Percentiles rank a stretch among this genome's conserved stretches.
Evolutionary conservation across 2,888 invertebrate genomes (phyloP).

Genomic region (Dicycla oo): DNA sequence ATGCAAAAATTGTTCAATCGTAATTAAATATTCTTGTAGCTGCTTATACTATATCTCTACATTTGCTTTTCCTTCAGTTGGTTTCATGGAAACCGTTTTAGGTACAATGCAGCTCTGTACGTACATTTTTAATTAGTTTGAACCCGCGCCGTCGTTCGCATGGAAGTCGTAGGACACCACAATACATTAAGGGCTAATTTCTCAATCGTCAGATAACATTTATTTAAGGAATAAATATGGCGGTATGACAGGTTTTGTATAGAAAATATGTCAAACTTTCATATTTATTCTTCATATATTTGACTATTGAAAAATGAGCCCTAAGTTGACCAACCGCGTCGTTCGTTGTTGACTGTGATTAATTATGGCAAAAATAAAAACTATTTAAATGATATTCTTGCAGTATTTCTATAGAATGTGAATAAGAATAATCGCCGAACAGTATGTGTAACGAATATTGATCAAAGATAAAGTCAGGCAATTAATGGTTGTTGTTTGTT

Average conservation of each 20-base stretch:
- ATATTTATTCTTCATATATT: no score
- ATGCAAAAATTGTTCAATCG: background rate
- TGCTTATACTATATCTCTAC: background rate
- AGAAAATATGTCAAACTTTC: no score
- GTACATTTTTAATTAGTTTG: background rate
- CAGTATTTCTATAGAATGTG: background rate
- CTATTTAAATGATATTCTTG: background rate
- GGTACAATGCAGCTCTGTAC: background rate
- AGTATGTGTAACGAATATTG: background rate
- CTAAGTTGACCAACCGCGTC: no score
- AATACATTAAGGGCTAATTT: no score
- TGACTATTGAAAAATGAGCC: no score
- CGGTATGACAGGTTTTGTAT: no score
- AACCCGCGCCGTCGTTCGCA: background rate
- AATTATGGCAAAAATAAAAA: constrained; percentile 21
- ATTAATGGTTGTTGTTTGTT: no score
- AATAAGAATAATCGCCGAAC: background rate
- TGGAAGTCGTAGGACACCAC: background rate
- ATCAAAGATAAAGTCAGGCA: background rate
- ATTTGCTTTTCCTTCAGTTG: background rate
- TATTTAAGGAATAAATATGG: no score
- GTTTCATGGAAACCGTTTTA: background rate
- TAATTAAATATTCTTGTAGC: background rate
- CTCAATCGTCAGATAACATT: no score
- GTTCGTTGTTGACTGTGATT: constrained; percentile 24